Conservation (phyloP, 2,888 invertebrate species). For the Melikaiella ostensackeni region DNA sequence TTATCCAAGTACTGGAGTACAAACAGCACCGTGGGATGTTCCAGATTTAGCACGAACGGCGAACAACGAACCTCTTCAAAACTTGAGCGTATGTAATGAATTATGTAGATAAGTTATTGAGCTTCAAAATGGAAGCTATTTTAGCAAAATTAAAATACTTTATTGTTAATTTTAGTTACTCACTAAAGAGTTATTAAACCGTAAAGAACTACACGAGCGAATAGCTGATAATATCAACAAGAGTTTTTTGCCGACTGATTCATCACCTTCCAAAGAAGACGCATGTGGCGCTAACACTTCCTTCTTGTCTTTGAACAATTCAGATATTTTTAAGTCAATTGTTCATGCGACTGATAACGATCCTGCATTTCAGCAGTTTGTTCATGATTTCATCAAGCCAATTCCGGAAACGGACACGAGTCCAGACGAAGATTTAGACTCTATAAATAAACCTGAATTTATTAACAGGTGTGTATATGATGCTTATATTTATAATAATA, state of each 20-base stretch:
- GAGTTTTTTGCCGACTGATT: slow-evolving; percentile 66
- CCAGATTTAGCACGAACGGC: slow-evolving; percentile 65
- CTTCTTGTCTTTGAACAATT: slow-evolving; percentile 74
- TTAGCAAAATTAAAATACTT: not conserved
- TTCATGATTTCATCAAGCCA: slow-evolving; percentile 77
- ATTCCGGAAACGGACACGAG: slow-evolving; percentile 66
- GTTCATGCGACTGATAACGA: slow-evolving; percentile 79
- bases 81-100: slow-evolving; percentile 69
- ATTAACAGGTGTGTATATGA: slow-evolving; percentile 33
- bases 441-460: slow-evolving; percentile 43
- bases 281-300: slow-evolving; percentile 55
- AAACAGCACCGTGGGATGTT: slow-evolving; percentile 68
- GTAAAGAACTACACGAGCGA: slow-evolving; percentile 79
- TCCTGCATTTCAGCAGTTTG: slow-evolving; percentile 78
- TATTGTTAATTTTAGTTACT: slow-evolving; percentile 69
- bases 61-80: slow-evolving; percentile 70
- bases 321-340: slow-evolving; percentile 76
- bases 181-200: slow-evolving; percentile 77
- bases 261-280: slow-evolving; percentile 41
- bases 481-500: not conserved
- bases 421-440: slow-evolving; percentile 67
- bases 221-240: slow-evolving; percentile 80
- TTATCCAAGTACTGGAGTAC: slow-evolving; percentile 69
- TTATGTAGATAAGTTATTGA: slow-evolving; percentile 2
- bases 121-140: not conserved